Percentiles rank a stretch among this genome's conserved stretches.
Evolutionary conservation across 2,113 vertebrate genomes (phyloP).

Genomic region (Ophthalmotilapia sp.): DNA sequence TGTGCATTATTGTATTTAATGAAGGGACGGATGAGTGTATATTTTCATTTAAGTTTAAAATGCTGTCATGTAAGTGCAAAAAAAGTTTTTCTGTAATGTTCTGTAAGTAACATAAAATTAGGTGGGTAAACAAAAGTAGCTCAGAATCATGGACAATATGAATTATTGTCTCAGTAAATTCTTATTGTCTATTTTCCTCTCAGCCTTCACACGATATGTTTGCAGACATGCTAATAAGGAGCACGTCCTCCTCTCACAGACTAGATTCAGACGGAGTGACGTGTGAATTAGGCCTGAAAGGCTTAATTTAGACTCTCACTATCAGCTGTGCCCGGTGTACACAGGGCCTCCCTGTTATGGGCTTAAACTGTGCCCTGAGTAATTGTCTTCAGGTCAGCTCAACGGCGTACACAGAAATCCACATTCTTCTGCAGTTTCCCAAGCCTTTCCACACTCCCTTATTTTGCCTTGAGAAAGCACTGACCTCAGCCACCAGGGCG

Average conservation of each 20-base stretch:
- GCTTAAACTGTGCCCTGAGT: constrained; percentile 41
- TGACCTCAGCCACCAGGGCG: constrained; percentile 66
- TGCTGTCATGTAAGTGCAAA: not conserved
- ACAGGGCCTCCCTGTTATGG: constrained; percentile 47
- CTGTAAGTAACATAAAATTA: not conserved
- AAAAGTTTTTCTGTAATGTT: not conserved
- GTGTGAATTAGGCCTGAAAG: constrained; percentile 45
- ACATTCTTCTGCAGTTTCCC: constrained; percentile 65
- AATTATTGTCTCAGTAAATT: constrained; percentile 8
- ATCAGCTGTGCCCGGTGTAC: not conserved
- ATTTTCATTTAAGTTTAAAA: not conserved
- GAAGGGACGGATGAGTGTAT: not conserved
- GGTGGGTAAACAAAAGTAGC: not conserved
- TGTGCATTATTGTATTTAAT: not conserved
- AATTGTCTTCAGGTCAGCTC: constrained; percentile 50
- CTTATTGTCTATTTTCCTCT: not conserved
- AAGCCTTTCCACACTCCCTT: constrained; percentile 63
- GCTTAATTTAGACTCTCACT: constrained; percentile 30
- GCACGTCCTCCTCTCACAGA: not conserved
- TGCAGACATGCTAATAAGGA: not conserved
- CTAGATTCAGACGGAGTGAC: constrained; percentile 4
- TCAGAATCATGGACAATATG: not conserved
- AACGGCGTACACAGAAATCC: constrained; percentile 27
- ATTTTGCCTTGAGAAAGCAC: constrained; percentile 72
- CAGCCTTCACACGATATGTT: not conserved